Conservation (phyloP, 2,797 vertebrate genomes). For the Sebastes aleutianus region DNA sequence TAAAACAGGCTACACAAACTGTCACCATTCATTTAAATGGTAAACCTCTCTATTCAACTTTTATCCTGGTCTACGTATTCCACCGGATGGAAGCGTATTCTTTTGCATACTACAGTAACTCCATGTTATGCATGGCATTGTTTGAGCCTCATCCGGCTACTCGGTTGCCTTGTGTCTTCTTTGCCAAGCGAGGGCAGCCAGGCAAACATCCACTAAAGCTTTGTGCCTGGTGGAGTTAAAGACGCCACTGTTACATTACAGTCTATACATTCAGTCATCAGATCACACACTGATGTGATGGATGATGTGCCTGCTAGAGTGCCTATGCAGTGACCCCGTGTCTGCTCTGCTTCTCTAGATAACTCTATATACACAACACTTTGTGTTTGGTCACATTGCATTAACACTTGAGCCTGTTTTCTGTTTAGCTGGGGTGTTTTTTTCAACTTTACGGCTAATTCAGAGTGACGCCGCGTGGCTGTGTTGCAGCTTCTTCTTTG, state of each 20-base stretch:
- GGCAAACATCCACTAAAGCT: slow-evolving; percentile 58
- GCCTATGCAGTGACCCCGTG: slow-evolving; percentile 62
- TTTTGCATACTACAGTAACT: slow-evolving; percentile 65
- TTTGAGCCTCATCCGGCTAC: slow-evolving; percentile 66
- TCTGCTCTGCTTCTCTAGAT: slow-evolving; percentile 58
- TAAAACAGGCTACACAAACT: slow-evolving; percentile 75
- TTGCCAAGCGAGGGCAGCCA: slow-evolving; percentile 68
- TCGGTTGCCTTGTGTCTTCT: slow-evolving; percentile 63
- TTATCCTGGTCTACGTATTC: slow-evolving; percentile 56
- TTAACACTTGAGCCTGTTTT: slow-evolving; percentile 19
- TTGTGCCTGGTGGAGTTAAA: slow-evolving; percentile 61
- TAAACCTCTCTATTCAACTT: slow-evolving; percentile 63
- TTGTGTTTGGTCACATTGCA: slow-evolving; percentile 31
- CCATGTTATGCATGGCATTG: slow-evolving; percentile 64
- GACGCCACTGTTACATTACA: slow-evolving; percentile 58
- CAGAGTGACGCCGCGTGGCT: background rate
- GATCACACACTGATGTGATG: slow-evolving; percentile 67
- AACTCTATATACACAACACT: slow-evolving; percentile 58
- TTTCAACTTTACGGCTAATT: slow-evolving; percentile 28
- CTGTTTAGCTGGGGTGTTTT: slow-evolving; percentile 2
- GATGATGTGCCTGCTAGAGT: slow-evolving; percentile 62
- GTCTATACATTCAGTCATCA: slow-evolving; percentile 69
- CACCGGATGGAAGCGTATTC: slow-evolving; percentile 55
- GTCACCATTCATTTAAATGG: slow-evolving; percentile 69
- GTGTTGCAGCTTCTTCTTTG: slow-evolving; percentile 14